Evolutionary conservation across 1,140 invertebrate species (phyloP).

Genomic region (Drosophila sturtevanti): DNA sequence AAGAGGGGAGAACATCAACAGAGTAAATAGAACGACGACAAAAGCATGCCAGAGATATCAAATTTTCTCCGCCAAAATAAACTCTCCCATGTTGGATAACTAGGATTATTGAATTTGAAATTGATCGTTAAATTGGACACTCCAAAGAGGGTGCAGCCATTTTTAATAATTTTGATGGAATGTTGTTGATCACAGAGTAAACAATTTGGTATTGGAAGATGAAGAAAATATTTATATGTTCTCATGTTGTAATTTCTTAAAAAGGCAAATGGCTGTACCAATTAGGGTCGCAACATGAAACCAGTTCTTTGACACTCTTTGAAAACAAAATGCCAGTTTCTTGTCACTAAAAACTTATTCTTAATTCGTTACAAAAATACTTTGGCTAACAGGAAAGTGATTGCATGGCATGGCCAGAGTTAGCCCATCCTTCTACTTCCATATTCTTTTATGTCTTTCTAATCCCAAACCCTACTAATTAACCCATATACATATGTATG

Average conservation of each 20-base stretch:
- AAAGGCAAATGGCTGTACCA: too few species aligned
- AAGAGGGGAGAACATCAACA: conserved; percentile 23
- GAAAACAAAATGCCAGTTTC: too few species aligned
- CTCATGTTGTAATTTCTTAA: too few species aligned
- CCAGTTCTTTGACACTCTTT: too few species aligned
- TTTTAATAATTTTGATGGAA: neutral
- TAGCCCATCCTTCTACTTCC: too few species aligned
- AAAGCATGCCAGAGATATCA: conserved; percentile 28
- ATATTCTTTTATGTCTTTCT: conserved; percentile 6
- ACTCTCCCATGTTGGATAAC: conserved; percentile 9
- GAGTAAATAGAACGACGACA: conserved; percentile 1
- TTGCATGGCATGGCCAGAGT: too few species aligned
- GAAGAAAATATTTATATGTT: too few species aligned
- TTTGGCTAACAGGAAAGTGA: too few species aligned
- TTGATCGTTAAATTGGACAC: neutral
- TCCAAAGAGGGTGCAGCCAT: neutral
- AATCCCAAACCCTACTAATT: conserved; percentile 34
- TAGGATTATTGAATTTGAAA: conserved; percentile 4
- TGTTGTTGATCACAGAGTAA: neutral
- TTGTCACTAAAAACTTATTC: too few species aligned
- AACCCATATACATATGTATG: conserved; percentile 28
- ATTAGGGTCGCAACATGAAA: too few species aligned
- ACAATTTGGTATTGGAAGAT: neutral
- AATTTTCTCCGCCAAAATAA: conserved; percentile 22
- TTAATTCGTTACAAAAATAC: too few species aligned